Conservation (phyloP, 2,113 vertebrate species). For the Halichoeres trimaculatus region DNA sequence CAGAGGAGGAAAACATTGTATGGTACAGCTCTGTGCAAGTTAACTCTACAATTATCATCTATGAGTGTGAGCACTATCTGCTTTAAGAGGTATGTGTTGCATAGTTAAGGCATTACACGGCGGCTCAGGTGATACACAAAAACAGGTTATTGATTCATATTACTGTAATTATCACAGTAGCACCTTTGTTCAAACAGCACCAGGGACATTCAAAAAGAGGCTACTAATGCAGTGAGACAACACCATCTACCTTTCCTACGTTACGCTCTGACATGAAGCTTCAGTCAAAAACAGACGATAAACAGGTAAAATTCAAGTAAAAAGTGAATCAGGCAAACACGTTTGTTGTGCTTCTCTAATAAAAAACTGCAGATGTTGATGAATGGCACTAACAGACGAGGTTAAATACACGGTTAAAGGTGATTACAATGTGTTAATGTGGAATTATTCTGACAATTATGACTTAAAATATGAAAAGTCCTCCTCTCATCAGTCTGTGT, state of each 20-base stretch:
- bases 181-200: neutral
- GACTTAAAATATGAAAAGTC: neutral
- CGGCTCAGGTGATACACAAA: neutral
- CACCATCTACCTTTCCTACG: neutral
- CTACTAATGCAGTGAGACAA: neutral
- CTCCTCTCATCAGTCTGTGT: neutral
- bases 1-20: constrained; percentile 3
- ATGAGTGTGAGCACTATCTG: neutral
- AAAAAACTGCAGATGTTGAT: neutral
- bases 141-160: neutral
- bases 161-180: neutral
- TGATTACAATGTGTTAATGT: neutral
- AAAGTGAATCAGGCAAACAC: constrained; percentile 3
- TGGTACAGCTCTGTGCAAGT: constrained; percentile 10
- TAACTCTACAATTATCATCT: constrained; percentile 3
- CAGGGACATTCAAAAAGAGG: neutral
- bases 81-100: constrained; percentile 9
- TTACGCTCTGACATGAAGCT: neutral
- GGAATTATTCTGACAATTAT: constrained; percentile 1
- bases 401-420: neutral
- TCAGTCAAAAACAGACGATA: neutral
- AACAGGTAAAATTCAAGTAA: neutral
- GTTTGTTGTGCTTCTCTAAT: neutral
- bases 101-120: neutral
- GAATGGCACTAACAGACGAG: neutral